Percentiles rank a stretch among this genome's conserved stretches.
phyloP scores from a whole-genome alignment of 1,140 invertebrate species.

The Aporrectodea caliginosa region DNA sequence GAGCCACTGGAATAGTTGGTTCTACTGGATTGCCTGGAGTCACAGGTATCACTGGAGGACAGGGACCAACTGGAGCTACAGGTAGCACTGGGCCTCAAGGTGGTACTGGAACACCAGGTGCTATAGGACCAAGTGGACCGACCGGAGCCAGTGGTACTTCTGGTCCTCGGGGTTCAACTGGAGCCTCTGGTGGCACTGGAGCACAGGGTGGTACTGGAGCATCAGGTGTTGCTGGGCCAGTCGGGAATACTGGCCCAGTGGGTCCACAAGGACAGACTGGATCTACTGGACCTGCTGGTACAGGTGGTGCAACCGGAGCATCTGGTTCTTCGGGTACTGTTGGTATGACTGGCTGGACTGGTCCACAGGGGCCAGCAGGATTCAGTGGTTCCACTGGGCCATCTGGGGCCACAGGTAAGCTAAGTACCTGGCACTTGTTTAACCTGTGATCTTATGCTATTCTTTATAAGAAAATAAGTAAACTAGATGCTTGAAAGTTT shows the following conservation, averaged over 20 bases:
- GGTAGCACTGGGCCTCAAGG: not conserved
- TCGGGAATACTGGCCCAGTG: not conserved
- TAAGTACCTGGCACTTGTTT: not conserved
- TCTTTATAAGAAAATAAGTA: no score
- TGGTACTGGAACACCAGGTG: not conserved
- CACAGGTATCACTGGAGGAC: not conserved
- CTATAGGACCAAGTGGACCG: slow-evolving; percentile 9
- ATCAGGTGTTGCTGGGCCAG: not conserved
- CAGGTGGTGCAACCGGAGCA: not conserved
- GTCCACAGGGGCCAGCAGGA: not conserved
- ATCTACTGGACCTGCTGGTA: not conserved
- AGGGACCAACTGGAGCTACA: not conserved
- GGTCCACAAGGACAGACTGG: slow-evolving; percentile 10
- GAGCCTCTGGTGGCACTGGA: not conserved
- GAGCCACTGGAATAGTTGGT: not conserved
- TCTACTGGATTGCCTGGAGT: not conserved
- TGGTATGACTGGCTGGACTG: not conserved
- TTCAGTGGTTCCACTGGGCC: not conserved
- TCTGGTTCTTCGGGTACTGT: not conserved
- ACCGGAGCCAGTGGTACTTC: not conserved
- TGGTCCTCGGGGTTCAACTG: not conserved
- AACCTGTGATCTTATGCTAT: no score
- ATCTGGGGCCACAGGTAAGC: not conserved
- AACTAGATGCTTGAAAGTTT: no score
- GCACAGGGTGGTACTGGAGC: not conserved